A percentile compares a stretch with the other conserved stretches of the same genome.
Evolutionary conservation across 2,113 vertebrate species (phyloP).

Genomic region (Morone chrysops): DNA sequence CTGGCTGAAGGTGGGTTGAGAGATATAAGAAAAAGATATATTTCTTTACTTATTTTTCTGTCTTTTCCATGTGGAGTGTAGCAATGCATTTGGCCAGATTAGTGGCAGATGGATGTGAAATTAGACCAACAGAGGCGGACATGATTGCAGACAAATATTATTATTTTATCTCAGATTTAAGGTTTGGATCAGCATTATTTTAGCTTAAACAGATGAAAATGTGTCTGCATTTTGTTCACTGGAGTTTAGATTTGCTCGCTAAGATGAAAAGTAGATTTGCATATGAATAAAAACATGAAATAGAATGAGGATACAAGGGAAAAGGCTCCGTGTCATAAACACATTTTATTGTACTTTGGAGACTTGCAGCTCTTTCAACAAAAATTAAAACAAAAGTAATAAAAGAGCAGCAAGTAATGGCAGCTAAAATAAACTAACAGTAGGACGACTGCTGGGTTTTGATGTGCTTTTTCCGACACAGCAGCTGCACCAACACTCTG

Average conservation of each 20-base stretch:
- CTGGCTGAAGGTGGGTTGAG: not conserved
- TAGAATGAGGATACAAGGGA: not conserved
- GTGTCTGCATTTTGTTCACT: slow-evolving; percentile 14
- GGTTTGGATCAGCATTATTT: slow-evolving; percentile 30
- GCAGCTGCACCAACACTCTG: slow-evolving; percentile 45
- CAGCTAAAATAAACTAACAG: slow-evolving; percentile 17
- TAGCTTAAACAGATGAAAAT: slow-evolving; percentile 27
- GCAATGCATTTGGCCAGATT: not conserved
- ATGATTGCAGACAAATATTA: not conserved
- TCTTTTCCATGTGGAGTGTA: not conserved
- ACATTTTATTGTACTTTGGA: slow-evolving; percentile 28
- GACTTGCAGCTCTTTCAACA: slow-evolving; percentile 31
- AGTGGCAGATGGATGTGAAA: not conserved
- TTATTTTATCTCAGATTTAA: slow-evolving; percentile 7
- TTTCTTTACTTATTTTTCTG: not conserved
- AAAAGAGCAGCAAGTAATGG: slow-evolving; percentile 36
- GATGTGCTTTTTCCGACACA: slow-evolving; percentile 45
- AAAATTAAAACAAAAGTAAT: slow-evolving; percentile 46
- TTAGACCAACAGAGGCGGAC: not conserved
- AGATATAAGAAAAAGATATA: not conserved
- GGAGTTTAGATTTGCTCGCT: slow-evolving; percentile 27
- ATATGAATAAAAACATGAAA: slow-evolving; percentile 55
- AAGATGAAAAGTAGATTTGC: slow-evolving; percentile 30
- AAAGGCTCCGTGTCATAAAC: not conserved
- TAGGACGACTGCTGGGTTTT: slow-evolving; percentile 23